A percentile compares a stretch with the other conserved stretches of the same genome.
Evolutionary conservation across 2,113 vertebrate genomes (phyloP).

Genomic region (Notechis scutatus): DNA sequence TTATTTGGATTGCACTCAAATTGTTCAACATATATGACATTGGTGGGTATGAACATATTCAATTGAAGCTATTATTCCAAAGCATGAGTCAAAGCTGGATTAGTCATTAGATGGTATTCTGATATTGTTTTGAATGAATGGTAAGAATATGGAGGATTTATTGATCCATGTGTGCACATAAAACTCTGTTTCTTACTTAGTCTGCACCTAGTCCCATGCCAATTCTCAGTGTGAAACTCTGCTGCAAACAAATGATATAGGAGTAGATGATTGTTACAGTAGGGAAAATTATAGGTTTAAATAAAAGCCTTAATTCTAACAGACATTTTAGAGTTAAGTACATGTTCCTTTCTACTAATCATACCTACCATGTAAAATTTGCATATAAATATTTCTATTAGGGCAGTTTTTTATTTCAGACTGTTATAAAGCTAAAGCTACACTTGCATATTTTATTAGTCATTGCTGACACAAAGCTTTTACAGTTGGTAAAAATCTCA

Average conservation of each 20-base stretch:
- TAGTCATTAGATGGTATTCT: not conserved
- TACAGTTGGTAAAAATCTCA: not conserved
- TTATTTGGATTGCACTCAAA: not conserved
- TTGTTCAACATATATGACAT: not conserved
- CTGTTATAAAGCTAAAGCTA: not conserved
- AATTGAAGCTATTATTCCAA: not conserved
- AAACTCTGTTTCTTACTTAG: constrained; percentile 12
- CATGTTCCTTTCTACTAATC: constrained; percentile 10
- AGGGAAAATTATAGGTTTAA: constrained; percentile 38
- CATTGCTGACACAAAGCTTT: not conserved
- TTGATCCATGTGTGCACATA: constrained; percentile 24
- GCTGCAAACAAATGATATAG: constrained; percentile 23
- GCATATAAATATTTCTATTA: not conserved
- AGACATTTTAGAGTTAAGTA: constrained; percentile 14
- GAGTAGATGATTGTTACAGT: constrained; percentile 32
- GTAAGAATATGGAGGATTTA: not conserved
- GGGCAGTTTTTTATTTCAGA: not conserved
- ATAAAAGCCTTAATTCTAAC: constrained; percentile 42
- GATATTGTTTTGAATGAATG: not conserved
- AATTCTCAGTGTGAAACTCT: constrained; percentile 28
- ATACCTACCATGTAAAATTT: constrained; percentile 7
- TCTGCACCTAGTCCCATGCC: not conserved
- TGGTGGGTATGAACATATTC: not conserved
- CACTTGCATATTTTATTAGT: not conserved
- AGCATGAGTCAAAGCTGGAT: not conserved